These are phyloP conservation scores for Rhombomys opimus DNA, from an alignment of 2,113 vertebrate genomes.

Conservation along the genomic window DNA sequence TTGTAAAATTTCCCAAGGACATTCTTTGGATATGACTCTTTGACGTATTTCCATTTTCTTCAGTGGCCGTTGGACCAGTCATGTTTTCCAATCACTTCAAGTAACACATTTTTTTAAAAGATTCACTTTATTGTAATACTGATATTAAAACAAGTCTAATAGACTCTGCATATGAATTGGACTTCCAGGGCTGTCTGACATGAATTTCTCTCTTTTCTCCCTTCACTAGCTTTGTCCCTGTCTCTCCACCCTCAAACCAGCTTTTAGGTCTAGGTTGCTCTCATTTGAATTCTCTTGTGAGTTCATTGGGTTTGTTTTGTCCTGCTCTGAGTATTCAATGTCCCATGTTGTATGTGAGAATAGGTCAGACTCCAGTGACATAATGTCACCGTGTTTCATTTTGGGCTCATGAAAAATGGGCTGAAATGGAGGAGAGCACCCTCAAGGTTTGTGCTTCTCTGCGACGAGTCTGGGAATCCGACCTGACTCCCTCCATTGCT, in stretches of 20 bases:
- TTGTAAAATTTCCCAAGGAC: conserved; percentile 9
- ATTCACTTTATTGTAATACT: conserved; percentile 30
- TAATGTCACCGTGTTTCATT: neutral
- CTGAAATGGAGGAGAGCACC: neutral
- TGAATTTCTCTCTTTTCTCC: neutral
- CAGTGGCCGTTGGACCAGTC: neutral
- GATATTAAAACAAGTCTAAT: neutral
- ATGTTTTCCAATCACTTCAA: conserved; percentile 49
- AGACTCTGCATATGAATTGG: neutral
- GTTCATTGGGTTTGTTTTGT: neutral
- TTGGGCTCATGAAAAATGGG: neutral
- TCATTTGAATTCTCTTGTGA: neutral
- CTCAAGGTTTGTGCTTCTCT: neutral
- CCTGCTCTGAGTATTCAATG: neutral
- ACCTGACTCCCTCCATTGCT: no score
- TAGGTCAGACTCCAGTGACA: neutral
- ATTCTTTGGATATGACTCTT: neutral
- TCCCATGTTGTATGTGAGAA: neutral
- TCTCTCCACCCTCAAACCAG: neutral
- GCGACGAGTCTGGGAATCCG: neutral
- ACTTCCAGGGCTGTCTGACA: neutral
- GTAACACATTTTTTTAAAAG: conserved; percentile 11
- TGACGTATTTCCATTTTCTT: conserved; percentile 19
- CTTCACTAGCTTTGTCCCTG: neutral
- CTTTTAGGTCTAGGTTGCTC: neutral